Percentiles rank a stretch among this genome's conserved stretches.
Evolutionary conservation across 2,888 invertebrate species (phyloP).

Genomic region (Dioctria linearis): DNA sequence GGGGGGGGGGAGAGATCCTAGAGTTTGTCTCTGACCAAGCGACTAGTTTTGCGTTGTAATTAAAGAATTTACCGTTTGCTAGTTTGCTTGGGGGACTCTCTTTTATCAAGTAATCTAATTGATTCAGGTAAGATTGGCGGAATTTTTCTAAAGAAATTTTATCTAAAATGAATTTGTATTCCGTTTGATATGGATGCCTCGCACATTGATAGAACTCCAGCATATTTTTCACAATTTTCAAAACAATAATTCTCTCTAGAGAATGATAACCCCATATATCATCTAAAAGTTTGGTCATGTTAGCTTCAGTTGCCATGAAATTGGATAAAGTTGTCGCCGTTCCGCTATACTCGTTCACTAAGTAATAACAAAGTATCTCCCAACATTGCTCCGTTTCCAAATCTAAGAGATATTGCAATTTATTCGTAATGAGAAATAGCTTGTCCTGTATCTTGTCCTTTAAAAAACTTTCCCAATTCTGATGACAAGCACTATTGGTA

Average conservation of each 20-base stretch:
- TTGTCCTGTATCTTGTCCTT: constrained; percentile 74
- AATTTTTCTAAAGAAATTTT: constrained; percentile 73
- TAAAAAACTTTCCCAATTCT: constrained; percentile 72
- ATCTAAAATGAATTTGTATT: constrained; percentile 74
- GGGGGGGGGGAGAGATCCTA: too few relatives aligned
- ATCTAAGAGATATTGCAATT: constrained; percentile 74
- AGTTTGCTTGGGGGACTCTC: constrained; percentile 74
- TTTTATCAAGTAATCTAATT: constrained; percentile 75
- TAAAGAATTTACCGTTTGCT: constrained; percentile 72
- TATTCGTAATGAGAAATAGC: constrained; percentile 73
- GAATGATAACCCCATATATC: constrained; percentile 84
- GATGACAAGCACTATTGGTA: too few relatives aligned
- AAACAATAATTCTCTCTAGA: constrained; percentile 80
- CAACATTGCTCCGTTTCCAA: constrained; percentile 80
- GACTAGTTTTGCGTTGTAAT: constrained; percentile 69
- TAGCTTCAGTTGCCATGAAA: constrained; percentile 75
- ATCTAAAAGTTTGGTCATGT: constrained; percentile 74
- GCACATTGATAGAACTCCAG: constrained; percentile 74
- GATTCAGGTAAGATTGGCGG: constrained; percentile 75
- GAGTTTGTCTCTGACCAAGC: constrained; percentile 78
- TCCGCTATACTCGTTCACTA: constrained; percentile 82
- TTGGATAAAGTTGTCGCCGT: constrained; percentile 77
- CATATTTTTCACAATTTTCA: constrained; percentile 80
- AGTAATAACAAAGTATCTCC: constrained; percentile 81
- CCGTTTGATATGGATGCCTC: constrained; percentile 75